These are phyloP conservation scores for Lasiommata megera DNA, from an alignment of 2,888 invertebrate species.

Conservation along the genomic window DNA sequence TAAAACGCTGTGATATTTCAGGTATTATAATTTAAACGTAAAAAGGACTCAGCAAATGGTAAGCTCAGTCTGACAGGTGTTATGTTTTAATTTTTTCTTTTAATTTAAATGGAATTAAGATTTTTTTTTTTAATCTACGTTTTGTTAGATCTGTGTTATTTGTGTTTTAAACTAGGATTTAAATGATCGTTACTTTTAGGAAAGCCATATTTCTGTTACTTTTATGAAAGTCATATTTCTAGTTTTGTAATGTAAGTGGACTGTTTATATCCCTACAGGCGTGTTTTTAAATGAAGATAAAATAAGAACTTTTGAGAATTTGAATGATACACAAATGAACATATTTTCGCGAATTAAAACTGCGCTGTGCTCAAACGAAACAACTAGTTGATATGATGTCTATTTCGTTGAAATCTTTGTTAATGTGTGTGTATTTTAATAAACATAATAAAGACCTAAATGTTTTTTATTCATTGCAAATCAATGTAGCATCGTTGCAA, in stretches of 20 bases:
- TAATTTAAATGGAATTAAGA: no score
- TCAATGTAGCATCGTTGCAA: no score
- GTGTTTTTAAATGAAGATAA: no score
- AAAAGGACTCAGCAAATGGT: neutral
- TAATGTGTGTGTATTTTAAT: constrained; percentile 10
- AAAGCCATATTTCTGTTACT: no score
- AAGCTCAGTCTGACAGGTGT: neutral
- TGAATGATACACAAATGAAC: no score
- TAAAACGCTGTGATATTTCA: constrained; percentile 16
- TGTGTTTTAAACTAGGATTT: neutral
- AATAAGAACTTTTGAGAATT: no score
- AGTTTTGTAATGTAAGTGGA: neutral
- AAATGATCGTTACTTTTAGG: no score
- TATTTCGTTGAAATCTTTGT: constrained; percentile 7
- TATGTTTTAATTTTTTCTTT: neutral
- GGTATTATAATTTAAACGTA: constrained; percentile 7
- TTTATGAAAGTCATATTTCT: neutral
- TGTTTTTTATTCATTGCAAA: no score
- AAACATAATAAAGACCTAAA: neutral
- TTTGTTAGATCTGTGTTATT: neutral
- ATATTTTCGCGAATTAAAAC: no score
- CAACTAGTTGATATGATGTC: constrained; percentile 1
- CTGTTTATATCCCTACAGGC: neutral
- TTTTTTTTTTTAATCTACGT: no score
- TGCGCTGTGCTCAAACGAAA: constrained; percentile 11